Percentiles rank a stretch among this genome's conserved stretches.
phyloP scores from a whole-genome alignment of 2,888 invertebrate species.

The Sicus ferrugineus region DNA sequence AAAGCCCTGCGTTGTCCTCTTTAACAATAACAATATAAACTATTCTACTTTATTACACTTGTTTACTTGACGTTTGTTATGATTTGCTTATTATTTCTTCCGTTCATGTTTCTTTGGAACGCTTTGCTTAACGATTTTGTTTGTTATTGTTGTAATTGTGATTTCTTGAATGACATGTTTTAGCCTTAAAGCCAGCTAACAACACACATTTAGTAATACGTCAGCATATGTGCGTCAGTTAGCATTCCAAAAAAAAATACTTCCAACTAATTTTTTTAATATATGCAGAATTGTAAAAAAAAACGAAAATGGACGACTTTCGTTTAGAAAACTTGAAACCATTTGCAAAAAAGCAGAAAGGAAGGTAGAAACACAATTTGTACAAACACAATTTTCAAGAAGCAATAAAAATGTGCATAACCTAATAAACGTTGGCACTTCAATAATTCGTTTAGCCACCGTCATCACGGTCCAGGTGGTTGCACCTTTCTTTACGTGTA shows the following conservation, averaged over 20 bases:
- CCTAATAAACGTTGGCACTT: constrained; percentile 1
- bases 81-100: background rate
- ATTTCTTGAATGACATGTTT: constrained; percentile 14
- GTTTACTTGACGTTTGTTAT: background rate
- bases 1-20: no score
- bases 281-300: no score
- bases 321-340: no score
- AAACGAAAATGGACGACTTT: no score
- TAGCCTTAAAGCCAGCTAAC: background rate
- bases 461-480: background rate
- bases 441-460: background rate
- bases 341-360: background rate
- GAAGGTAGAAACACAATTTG: background rate
- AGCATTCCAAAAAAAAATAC: no score
- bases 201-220: background rate
- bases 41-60: constrained; percentile 26
- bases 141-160: background rate
- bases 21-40: constrained; percentile 19
- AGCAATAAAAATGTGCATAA: constrained; percentile 17
- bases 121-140: background rate
- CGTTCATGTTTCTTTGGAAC: background rate
- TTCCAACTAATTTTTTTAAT: no score
- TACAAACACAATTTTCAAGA: background rate
- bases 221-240: no score
- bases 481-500: background rate